phyloP scores from a whole-genome alignment of 2,888 invertebrate genomes.

The Cetonia aurata region DNA sequence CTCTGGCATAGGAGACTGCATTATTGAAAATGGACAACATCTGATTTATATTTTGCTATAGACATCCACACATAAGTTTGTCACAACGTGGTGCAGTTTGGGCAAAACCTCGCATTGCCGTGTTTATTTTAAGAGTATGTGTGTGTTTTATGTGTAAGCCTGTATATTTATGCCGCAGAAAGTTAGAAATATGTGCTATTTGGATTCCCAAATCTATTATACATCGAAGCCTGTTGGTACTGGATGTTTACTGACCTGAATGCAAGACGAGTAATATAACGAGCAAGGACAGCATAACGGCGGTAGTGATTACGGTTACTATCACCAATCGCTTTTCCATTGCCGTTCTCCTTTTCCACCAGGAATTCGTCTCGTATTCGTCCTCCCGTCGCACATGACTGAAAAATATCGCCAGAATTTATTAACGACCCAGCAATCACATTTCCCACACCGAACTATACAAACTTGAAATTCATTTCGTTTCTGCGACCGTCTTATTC shows the following conservation, averaged over 20 bases:
- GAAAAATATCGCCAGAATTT: constrained; percentile 37
- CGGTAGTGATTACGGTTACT: constrained; percentile 48
- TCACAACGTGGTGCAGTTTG: no score
- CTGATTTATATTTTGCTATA: no score
- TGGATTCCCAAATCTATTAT: not conserved
- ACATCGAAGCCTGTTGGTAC: constrained; percentile 17
- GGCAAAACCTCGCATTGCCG: no score
- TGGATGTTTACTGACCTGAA: constrained; percentile 52
- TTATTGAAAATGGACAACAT: no score
- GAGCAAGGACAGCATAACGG: constrained; percentile 49
- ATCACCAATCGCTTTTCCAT: constrained; percentile 52
- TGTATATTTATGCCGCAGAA: constrained; percentile 4
- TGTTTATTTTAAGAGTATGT: no score
- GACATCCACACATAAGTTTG: no score
- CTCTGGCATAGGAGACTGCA: no score
- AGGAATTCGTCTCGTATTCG: constrained; percentile 42
- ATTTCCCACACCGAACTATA: constrained; percentile 30
- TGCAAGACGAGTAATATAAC: constrained; percentile 52
- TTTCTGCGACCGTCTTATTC: not conserved
- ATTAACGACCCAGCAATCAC: constrained; percentile 27
- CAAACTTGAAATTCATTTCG: constrained; percentile 40
- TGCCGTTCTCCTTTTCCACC: constrained; percentile 49
- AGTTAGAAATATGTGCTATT: not conserved
- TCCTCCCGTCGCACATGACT: constrained; percentile 44
- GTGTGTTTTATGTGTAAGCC: no score